A percentile compares a stretch with the other conserved stretches of the same genome.
These are phyloP conservation scores for Drosophila stalkeri DNA, from an alignment of 2,888 invertebrate genomes.

Conservation along the genomic window DNA sequence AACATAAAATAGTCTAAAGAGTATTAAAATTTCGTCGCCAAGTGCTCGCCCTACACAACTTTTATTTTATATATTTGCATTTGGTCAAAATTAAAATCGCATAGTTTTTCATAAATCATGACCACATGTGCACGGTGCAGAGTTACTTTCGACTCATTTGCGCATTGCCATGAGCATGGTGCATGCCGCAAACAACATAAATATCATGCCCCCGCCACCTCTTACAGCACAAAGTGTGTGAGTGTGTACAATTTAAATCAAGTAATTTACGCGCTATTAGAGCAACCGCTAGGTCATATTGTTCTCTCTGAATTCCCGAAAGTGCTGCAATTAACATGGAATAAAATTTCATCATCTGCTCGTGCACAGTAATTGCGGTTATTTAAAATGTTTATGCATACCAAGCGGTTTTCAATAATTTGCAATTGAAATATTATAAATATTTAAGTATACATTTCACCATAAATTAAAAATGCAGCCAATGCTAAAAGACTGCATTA, in stretches of 20 bases:
- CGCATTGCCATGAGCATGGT: conserved; percentile 33
- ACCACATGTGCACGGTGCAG: conserved; percentile 49
- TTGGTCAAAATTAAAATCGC: conserved; percentile 66
- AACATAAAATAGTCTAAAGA: not conserved
- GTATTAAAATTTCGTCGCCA: conserved; percentile 19
- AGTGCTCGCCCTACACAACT: too few relatives aligned
- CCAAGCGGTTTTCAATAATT: conserved; percentile 64
- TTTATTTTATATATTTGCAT: conserved; percentile 20
- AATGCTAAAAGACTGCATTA: conserved; percentile 34
- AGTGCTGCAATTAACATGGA: conserved; percentile 67
- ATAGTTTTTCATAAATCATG: conserved; percentile 73
- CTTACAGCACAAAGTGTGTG: not conserved
- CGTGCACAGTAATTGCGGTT: conserved; percentile 57
- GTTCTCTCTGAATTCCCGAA: conserved; percentile 15
- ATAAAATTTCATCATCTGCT: conserved; percentile 50
- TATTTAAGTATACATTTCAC: conserved; percentile 15
- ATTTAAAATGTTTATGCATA: conserved; percentile 53
- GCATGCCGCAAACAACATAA: conserved; percentile 15
- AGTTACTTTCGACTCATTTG: conserved; percentile 29
- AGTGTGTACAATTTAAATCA: conserved; percentile 58
- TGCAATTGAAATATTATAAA: conserved; percentile 49
- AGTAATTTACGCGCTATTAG: conserved; percentile 74
- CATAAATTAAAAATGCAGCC: conserved; percentile 50
- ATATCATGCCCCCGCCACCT: not conserved
- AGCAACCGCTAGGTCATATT: conserved; percentile 38